Percentiles rank a stretch among this genome's conserved stretches.
Evolutionary conservation across 2,888 invertebrate species (phyloP).

Genomic region (Ormyrus nitidulus): DNA sequence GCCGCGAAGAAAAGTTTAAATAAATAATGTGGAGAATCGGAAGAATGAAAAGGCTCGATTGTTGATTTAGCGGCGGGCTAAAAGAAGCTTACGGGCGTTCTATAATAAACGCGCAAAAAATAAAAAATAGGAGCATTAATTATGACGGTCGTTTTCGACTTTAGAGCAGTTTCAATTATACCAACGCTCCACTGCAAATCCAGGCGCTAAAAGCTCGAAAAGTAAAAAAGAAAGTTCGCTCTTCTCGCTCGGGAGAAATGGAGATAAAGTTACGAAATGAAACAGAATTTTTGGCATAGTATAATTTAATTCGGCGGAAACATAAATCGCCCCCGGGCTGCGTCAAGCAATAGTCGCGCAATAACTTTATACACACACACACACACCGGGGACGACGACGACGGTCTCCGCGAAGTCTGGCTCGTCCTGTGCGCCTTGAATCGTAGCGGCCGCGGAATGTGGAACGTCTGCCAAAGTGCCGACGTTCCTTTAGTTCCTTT

Average conservation of each 20-base stretch:
- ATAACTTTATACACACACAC: constrained; percentile 5
- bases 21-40: too few species aligned
- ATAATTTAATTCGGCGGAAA: constrained; percentile 29
- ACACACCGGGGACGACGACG: background rate
- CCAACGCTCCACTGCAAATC: constrained; percentile 2
- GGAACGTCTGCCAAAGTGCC: constrained; percentile 18
- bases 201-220: background rate
- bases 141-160: too few species aligned
- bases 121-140: too few species aligned
- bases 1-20: too few species aligned
- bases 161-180: constrained; percentile 18
- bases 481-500: too few species aligned
- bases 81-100: too few species aligned
- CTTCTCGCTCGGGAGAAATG: background rate
- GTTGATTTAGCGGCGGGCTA: too few species aligned
- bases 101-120: too few species aligned
- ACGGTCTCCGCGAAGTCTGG: constrained; percentile 36
- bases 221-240: background rate
- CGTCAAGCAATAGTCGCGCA: background rate
- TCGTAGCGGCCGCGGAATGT: constrained; percentile 26
- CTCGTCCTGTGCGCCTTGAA: constrained; percentile 16
- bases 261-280: constrained; percentile 21
- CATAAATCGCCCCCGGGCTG: constrained; percentile 1
- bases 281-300: constrained; percentile 18
- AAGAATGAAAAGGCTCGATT: too few species aligned